Evolutionary conservation across 2,888 invertebrate species (phyloP), one percentile per base, ranked within the genome.

Genomic region (Itoplectis maculator): DNA sequence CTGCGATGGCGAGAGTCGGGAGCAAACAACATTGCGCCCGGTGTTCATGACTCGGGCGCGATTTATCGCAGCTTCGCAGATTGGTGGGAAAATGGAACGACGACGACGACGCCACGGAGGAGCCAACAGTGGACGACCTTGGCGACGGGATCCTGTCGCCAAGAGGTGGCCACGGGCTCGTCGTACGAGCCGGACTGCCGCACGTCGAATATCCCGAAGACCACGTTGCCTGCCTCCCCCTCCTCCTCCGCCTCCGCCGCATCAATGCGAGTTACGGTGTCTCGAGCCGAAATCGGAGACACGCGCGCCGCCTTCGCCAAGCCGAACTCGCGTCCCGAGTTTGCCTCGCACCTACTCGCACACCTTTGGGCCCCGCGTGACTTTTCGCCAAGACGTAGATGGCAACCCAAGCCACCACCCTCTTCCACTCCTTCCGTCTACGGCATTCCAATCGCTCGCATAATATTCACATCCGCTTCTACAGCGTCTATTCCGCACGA

Each of bases 121-220:
- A 61, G 40, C 18, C 59, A 23, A 78, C 85, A 87, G 89, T 74
- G 86, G 89, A 85, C 86, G 88, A 86, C 90, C 90, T 90, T 90
- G 90, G 73, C 73, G 85, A 80, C 83, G 81, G 85, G 87, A 89
- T 89, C 89, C 88, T 84, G 87, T 89, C 72, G 75, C 78, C 81
- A 47, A 29, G 61, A 56, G 80, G 54, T 56, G 45, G 5, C 29
- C 3, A 5, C 51, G 73, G 68, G 72, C 63, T 63, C 35, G 37
- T 76, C 68, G 70, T 5, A 66, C 74, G 63, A 70, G 69, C 63
- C 47, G 51, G n/a, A n/a, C n/a, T n/a, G n/a, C n/a, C n/a, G 59
- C 66, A 66, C 49, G 68, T 63, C 65, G 56, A 2, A 29, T 29
- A 29, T 23, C 6, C 40, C 40, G 42, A 59, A 61, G 6, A 20